A percentile compares a stretch with the other conserved stretches of the same genome.
phyloP scores from a whole-genome alignment of 2,113 vertebrate genomes.

The Vanacampus margaritifer region DNA sequence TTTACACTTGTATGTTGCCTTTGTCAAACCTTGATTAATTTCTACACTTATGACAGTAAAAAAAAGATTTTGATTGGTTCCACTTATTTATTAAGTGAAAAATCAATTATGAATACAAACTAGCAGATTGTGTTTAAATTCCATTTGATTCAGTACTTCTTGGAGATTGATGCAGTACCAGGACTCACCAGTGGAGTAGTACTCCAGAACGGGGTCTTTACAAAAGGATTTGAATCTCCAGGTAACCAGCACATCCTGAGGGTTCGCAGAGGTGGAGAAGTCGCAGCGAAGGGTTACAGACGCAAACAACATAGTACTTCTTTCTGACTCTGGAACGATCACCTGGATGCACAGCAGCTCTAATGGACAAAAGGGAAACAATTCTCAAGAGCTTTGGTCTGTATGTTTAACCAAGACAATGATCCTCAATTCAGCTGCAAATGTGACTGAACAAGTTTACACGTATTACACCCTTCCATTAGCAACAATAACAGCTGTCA shows the following conservation, averaged over 20 bases:
- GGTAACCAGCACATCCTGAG: slow-evolving; percentile 84
- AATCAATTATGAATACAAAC: not conserved
- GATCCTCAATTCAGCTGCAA: slow-evolving; percentile 11
- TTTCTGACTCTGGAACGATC: slow-evolving; percentile 75
- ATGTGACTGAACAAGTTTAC: slow-evolving; percentile 50
- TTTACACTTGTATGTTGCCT: not conserved
- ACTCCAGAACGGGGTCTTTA: slow-evolving; percentile 93
- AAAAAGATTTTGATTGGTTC: not conserved
- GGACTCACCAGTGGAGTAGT: slow-evolving; percentile 81
- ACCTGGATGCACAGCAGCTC: slow-evolving; percentile 84
- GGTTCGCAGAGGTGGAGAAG: slow-evolving; percentile 85
- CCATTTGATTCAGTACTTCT: not conserved
- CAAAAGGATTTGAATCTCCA: slow-evolving; percentile 97
- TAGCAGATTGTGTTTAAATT: not conserved
- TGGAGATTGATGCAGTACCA: not conserved
- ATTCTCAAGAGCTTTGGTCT: too few species aligned
- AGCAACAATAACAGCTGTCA: slow-evolving; percentile 16
- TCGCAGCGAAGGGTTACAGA: slow-evolving; percentile 84
- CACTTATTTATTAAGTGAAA: not conserved
- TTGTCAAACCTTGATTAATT: not conserved
- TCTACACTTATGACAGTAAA: not conserved
- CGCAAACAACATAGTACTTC: slow-evolving; percentile 83
- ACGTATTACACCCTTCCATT: not conserved
- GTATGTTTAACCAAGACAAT: not conserved
- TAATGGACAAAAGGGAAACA: slow-evolving; percentile 34